Percentiles rank a stretch among this genome's conserved stretches.
Conservation (phyloP, 2,113 vertebrate genomes). For the Rousettus leschenaultii region DNA sequence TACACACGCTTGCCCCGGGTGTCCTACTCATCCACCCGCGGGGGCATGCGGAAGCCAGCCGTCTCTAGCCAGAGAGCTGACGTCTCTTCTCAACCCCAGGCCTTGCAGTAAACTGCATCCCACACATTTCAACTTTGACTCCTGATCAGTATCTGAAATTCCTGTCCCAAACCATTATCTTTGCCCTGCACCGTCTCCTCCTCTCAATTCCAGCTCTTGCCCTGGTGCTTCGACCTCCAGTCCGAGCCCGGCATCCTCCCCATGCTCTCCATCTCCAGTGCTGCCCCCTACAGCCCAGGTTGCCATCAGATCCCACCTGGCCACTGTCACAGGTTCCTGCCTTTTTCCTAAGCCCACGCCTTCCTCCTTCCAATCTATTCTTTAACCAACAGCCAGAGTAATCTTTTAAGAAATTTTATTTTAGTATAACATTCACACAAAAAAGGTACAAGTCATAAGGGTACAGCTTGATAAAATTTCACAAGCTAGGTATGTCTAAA, state of each 20-base stretch:
- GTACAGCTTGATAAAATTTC: not conserved
- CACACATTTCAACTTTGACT: not conserved
- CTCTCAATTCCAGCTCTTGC: not conserved
- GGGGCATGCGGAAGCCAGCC: accelerated
- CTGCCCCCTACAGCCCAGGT: not conserved
- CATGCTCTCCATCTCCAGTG: not conserved
- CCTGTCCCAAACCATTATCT: accelerated
- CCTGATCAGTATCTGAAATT: not conserved
- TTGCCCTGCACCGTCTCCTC: not conserved
- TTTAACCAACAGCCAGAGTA: not conserved
- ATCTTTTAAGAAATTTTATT: not conserved
- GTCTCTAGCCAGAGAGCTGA: not conserved
- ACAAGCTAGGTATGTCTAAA: not conserved
- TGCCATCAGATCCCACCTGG: not conserved
- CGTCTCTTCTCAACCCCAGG: not conserved
- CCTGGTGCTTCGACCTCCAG: not conserved
- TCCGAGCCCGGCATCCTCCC: not conserved
- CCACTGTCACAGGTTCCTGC: not conserved
- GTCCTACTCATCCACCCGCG: accelerated
- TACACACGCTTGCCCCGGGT: not conserved
- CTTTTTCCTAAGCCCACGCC: not conserved
- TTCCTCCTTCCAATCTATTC: not conserved
- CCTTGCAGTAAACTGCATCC: not conserved
- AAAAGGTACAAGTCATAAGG: not conserved
- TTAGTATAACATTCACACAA: not conserved